Evolutionary conservation across 2,888 invertebrate genomes (phyloP).

Genomic region (Eudemis profundana): DNA sequence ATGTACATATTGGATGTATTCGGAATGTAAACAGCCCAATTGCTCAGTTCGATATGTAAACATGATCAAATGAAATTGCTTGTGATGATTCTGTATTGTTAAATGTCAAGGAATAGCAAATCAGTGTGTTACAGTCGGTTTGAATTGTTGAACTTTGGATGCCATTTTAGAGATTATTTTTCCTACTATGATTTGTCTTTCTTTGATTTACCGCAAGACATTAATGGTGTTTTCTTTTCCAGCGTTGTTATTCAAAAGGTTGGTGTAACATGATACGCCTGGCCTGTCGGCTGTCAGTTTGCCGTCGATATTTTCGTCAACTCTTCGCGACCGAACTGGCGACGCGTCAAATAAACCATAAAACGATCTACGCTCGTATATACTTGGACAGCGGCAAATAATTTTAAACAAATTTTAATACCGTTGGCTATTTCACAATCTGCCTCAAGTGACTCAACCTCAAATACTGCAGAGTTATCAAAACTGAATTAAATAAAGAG

Average conservation of each 20-base stretch:
- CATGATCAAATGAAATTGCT: slow-evolving; percentile 61
- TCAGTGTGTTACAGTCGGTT: slow-evolving; percentile 43
- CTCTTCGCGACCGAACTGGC: slow-evolving; percentile 59
- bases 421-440: slow-evolving; percentile 57
- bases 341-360: slow-evolving; percentile 71
- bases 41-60: slow-evolving; percentile 62
- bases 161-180: slow-evolving; percentile 34
- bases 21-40: slow-evolving; percentile 70
- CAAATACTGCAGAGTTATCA: slow-evolving; percentile 57
- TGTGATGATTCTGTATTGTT: slow-evolving; percentile 56
- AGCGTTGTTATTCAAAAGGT: slow-evolving; percentile 67
- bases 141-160: slow-evolving; percentile 55
- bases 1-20: slow-evolving; percentile 57
- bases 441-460: slow-evolving; percentile 58
- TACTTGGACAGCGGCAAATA: slow-evolving; percentile 49
- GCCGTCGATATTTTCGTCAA: slow-evolving; percentile 78
- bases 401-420: slow-evolving; percentile 44
- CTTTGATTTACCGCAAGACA: slow-evolving; percentile 23
- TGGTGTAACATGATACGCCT: slow-evolving; percentile 71
- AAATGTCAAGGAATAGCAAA: slow-evolving; percentile 56
- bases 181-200: neutral
- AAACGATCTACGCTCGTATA: slow-evolving; percentile 57
- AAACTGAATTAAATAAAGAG: slow-evolving; percentile 65
- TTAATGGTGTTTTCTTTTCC: slow-evolving; percentile 54
- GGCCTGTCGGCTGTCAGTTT: slow-evolving; percentile 70